phyloP scores from a whole-genome alignment of 2,113 vertebrate species.

The Fregetta grallaria region DNA sequence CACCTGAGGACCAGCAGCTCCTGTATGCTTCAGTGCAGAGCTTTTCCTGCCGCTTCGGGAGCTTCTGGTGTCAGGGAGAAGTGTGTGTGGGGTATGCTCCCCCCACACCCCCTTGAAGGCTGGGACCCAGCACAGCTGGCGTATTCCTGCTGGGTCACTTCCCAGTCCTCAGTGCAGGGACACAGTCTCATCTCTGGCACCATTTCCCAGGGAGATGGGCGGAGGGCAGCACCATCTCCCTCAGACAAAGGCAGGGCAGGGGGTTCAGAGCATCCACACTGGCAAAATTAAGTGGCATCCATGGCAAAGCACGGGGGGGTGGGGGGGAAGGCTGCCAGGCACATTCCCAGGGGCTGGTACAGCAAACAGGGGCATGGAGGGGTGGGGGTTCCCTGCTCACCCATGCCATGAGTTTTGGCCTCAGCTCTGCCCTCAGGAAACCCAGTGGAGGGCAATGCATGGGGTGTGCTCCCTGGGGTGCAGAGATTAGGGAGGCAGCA shows the following conservation, averaged over 20 bases:
- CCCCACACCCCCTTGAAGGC: not conserved
- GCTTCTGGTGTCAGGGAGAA: not conserved
- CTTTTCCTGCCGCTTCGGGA: not conserved
- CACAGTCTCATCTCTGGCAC: not conserved
- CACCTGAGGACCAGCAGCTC: not conserved
- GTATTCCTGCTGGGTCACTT: not conserved
- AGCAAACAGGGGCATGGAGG: rapidly evolving
- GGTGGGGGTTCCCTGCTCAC: too few relatives aligned
- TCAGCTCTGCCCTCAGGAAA: not conserved
- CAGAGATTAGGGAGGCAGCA: too few relatives aligned
- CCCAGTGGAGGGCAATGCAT: rapidly evolving
- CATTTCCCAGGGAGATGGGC: not conserved
- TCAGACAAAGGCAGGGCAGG: not conserved
- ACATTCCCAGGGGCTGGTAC: not conserved
- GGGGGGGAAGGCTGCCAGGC: not conserved
- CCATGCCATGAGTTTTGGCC: rapidly evolving
- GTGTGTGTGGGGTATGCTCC: rapidly evolving
- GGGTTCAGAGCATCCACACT: not conserved
- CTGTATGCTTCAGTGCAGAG: not conserved
- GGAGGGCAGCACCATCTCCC: not conserved
- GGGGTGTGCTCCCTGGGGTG: not conserved
- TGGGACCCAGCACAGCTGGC: rapidly evolving
- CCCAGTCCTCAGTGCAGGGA: not conserved
- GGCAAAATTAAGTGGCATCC: rapidly evolving
- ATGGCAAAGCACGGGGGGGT: rapidly evolving